Conservation (phyloP, 2,113 vertebrate species). For the Calyptomena viridis region DNA sequence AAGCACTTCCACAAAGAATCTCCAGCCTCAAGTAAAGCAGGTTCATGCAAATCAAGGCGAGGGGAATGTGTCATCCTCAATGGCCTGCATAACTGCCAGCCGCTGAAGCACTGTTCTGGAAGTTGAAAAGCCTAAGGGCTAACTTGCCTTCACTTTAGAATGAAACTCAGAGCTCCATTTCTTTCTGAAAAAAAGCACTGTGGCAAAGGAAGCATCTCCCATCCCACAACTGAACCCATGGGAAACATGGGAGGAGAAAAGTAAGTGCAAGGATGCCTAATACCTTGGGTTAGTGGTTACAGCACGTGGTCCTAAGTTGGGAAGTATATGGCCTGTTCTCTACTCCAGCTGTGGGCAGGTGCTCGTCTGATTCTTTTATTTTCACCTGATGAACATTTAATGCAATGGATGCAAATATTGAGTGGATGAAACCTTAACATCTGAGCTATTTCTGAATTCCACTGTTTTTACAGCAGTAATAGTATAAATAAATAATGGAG, state of each 20-base stretch:
- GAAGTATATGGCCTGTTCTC: background rate
- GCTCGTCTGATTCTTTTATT: background rate
- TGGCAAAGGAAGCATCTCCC: background rate
- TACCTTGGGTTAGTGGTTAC: background rate
- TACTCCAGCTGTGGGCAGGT: background rate
- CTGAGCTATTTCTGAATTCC: background rate
- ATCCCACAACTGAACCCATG: background rate
- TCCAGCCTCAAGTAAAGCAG: background rate
- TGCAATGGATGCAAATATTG: background rate
- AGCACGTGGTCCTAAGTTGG: background rate
- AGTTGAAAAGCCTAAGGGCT: background rate
- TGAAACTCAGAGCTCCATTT: background rate
- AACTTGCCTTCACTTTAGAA: background rate
- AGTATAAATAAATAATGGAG: background rate
- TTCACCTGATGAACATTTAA: background rate
- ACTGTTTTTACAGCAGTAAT: background rate
- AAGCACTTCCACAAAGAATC: background rate
- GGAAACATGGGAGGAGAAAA: background rate
- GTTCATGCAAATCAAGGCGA: accelerated
- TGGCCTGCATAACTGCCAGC: accelerated
- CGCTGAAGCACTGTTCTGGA: background rate
- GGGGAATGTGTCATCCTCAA: accelerated
- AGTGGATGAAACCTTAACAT: background rate
- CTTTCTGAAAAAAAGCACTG: background rate
- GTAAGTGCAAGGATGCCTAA: background rate